These are phyloP conservation scores for Takifugu bimaculatus DNA, from an alignment of 2,113 vertebrate species.

Conservation along the genomic window DNA sequence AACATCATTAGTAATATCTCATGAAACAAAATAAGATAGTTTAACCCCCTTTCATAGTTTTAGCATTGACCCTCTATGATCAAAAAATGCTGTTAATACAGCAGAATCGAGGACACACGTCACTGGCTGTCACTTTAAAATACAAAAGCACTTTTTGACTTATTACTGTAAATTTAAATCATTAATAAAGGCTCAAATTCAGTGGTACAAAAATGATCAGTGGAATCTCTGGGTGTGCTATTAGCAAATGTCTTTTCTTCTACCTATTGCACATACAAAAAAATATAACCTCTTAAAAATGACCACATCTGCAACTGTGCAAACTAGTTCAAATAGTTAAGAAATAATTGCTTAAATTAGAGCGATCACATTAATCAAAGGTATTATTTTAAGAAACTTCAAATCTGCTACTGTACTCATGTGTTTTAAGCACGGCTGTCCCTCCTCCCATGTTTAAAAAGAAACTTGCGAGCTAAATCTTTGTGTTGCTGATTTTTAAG, in stretches of 20 bases:
- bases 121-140: constrained; percentile 20
- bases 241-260: constrained; percentile 52
- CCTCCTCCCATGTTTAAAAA: not conserved
- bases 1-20: constrained; percentile 56
- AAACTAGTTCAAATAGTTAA: constrained; percentile 44
- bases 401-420: constrained; percentile 25
- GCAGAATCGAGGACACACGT: constrained; percentile 18
- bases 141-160: not conserved
- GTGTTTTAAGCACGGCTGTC: constrained; percentile 1
- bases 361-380: constrained; percentile 21
- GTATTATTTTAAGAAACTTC: constrained; percentile 28
- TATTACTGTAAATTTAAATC: constrained; percentile 29
- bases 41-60: not conserved
- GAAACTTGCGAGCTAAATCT: too few species aligned
- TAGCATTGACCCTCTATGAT: constrained; percentile 3
- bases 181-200: constrained; percentile 28
- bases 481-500: not conserved
- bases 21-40: constrained; percentile 5
- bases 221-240: constrained; percentile 32
- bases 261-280: constrained; percentile 70
- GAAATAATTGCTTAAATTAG: constrained; percentile 24
- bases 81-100: constrained; percentile 16
- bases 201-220: constrained; percentile 49
- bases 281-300: constrained; percentile 62
- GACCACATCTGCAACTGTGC: constrained; percentile 51